Conservation (phyloP, 2,888 invertebrate genomes). For the Andricus quercusramuli region DNA sequence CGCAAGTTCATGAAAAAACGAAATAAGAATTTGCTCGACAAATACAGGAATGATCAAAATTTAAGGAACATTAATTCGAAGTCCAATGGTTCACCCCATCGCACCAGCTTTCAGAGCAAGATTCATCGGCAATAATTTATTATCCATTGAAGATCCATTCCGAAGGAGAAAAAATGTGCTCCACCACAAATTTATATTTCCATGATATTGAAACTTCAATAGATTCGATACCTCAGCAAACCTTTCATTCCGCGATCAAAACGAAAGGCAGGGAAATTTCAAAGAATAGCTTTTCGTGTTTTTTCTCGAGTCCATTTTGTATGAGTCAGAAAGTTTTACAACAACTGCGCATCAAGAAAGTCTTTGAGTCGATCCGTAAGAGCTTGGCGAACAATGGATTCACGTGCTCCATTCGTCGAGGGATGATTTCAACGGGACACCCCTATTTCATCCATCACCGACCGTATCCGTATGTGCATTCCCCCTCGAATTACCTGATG, state of each 20-base stretch:
- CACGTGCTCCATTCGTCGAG: slow-evolving; percentile 36
- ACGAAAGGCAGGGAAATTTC: slow-evolving; percentile 14
- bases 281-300: slow-evolving; percentile 29
- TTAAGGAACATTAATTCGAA: background rate
- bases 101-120: background rate
- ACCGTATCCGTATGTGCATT: slow-evolving; percentile 18
- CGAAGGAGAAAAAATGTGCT: background rate
- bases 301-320: slow-evolving; percentile 23
- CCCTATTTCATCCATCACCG: slow-evolving; percentile 35
- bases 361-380: slow-evolving; percentile 30
- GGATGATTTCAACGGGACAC: slow-evolving; percentile 35
- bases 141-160: background rate
- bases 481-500: slow-evolving; percentile 35
- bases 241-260: background rate
- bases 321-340: slow-evolving; percentile 37
- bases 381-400: slow-evolving; percentile 27
- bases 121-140: background rate
- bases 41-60: background rate
- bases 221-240: background rate
- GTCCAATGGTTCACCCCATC: background rate
- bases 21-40: background rate
- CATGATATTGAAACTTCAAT: background rate
- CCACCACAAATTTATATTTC: slow-evolving; percentile 2
- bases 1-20: too few species aligned
- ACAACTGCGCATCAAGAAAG: slow-evolving; percentile 33